Percentiles rank a stretch among this genome's conserved stretches.
Evolutionary conservation across 1,140 invertebrate species (phyloP).

Genomic region (Sipha flava): DNA sequence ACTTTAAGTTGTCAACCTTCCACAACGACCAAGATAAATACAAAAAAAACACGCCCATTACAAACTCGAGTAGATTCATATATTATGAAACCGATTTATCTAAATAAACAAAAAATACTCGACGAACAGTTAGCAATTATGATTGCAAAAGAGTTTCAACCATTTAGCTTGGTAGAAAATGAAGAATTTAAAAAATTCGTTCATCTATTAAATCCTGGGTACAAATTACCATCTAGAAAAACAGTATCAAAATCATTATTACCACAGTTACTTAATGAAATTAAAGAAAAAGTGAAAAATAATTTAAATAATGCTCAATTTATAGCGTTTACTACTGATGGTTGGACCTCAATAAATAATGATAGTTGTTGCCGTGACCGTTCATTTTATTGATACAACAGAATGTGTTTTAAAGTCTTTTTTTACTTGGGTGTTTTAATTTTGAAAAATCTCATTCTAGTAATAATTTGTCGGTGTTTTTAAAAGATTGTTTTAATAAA

Average conservation of each 20-base stretch:
- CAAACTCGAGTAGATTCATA: not conserved
- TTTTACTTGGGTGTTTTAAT: constrained; percentile 35
- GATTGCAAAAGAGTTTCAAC: constrained; percentile 38
- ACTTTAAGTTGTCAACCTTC: not conserved
- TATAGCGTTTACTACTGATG: too few species aligned
- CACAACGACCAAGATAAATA: not conserved
- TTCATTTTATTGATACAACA: constrained; percentile 37
- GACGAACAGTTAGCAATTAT: constrained; percentile 36
- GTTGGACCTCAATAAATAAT: constrained; percentile 34
- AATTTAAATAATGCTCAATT: constrained; percentile 20
- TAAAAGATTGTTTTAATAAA: constrained; percentile 36
- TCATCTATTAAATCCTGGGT: constrained; percentile 35
- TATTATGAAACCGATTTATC: constrained; percentile 9
- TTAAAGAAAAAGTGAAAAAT: constrained; percentile 26
- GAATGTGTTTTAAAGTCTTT: constrained; percentile 19
- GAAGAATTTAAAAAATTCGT: constrained; percentile 37
- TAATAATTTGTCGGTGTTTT: not conserved
- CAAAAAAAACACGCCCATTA: not conserved
- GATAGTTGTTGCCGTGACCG: constrained; percentile 37
- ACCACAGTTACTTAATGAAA: constrained; percentile 32
- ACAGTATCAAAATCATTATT: constrained; percentile 36
- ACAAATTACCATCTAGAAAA: constrained; percentile 37
- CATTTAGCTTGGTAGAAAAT: constrained; percentile 38
- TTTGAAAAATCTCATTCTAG: constrained; percentile 33
- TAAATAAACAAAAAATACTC: constrained; percentile 14